Evolutionary conservation across 1,140 invertebrate genomes (phyloP).

Genomic region (Drosophila carrolli): DNA sequence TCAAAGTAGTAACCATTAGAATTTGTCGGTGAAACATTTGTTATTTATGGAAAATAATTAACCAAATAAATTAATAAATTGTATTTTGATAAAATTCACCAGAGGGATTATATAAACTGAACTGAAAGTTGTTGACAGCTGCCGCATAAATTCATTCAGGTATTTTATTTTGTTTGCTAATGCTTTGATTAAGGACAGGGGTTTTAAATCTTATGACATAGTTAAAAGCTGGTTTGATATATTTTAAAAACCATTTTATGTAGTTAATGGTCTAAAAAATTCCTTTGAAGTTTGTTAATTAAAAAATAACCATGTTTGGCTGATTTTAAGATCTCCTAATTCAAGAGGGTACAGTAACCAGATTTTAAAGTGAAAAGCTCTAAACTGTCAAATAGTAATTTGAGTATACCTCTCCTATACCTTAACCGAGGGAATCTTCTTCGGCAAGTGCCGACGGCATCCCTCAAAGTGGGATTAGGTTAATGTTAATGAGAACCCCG

Average conservation of each 20-base stretch:
- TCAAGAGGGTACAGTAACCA: too few species aligned
- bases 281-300: background rate
- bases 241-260: background rate
- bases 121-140: slow-evolving; percentile 27
- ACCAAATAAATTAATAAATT: slow-evolving; percentile 17
- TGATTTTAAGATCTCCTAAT: too few species aligned
- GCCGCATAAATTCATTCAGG: slow-evolving; percentile 20
- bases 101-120: slow-evolving; percentile 13
- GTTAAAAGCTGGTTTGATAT: slow-evolving; percentile 6
- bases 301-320: background rate
- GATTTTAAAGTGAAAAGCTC: too few species aligned
- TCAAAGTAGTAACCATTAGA: background rate
- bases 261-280: background rate
- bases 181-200: slow-evolving; percentile 15
- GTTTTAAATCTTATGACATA: slow-evolving; percentile 3
- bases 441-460: slow-evolving; percentile 17
- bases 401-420: slow-evolving; percentile 19
- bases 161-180: slow-evolving; percentile 27
- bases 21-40: background rate
- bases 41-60: slow-evolving; percentile 4
- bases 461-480: slow-evolving; percentile 35
- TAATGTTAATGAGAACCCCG: slow-evolving; percentile 38
- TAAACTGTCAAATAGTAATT: background rate
- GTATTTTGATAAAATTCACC: slow-evolving; percentile 4
- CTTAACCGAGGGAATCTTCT: slow-evolving; percentile 36